A percentile compares a stretch with the other conserved stretches of the same genome.
Conservation (phyloP, 2,797 vertebrate species). For the Lithobates pipiens region DNA sequence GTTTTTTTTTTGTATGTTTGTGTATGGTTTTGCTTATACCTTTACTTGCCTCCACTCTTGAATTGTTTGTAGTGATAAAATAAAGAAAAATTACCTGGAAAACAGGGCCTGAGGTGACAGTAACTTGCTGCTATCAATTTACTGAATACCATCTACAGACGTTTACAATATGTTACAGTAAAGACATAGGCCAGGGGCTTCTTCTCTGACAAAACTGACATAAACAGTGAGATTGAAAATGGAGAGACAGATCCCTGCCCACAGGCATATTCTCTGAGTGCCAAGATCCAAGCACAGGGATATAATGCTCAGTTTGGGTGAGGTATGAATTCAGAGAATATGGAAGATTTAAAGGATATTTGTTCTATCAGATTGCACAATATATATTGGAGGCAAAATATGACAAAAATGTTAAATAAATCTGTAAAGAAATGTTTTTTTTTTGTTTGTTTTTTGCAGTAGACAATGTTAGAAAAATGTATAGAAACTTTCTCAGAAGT, state of each 20-base stretch:
- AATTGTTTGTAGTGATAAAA: neutral
- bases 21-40: neutral
- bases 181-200: neutral
- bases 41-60: neutral
- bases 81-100: neutral
- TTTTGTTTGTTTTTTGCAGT: too few species aligned
- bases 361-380: too few species aligned
- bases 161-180: neutral
- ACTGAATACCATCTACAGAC: neutral
- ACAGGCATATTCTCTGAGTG: neutral
- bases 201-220: neutral
- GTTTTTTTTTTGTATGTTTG: neutral
- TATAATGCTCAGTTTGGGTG: neutral
- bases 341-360: too few species aligned
- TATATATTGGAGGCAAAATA: too few species aligned
- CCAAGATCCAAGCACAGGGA: neutral
- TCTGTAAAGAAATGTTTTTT: neutral
- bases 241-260: neutral
- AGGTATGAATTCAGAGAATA: neutral
- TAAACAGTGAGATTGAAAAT: neutral
- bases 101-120: neutral
- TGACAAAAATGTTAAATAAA: neutral
- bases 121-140: neutral
- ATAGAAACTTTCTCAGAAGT: too few species aligned
- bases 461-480: too few species aligned